A percentile compares a stretch with the other conserved stretches of the same genome.
Conservation (phyloP, 2,113 vertebrate genomes). For the Mastomys coucha region DNA sequence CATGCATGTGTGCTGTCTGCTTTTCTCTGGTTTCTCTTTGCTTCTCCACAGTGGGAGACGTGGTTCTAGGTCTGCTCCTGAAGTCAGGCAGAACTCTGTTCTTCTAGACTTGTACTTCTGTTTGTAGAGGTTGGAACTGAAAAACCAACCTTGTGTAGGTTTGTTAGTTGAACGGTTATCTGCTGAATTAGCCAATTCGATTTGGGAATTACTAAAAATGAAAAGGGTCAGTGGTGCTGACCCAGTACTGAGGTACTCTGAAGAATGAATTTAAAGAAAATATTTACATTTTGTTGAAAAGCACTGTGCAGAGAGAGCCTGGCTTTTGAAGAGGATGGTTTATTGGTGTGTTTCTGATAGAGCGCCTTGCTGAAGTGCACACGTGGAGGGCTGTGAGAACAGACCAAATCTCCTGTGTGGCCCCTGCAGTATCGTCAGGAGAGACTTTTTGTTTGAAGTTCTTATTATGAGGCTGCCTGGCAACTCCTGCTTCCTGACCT, state of each 20-base stretch:
- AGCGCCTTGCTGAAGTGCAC: background rate
- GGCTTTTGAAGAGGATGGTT: constrained; percentile 1
- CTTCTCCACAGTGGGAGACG: background rate
- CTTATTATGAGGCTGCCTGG: background rate
- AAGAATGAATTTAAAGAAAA: constrained; percentile 12
- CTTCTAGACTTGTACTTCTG: constrained; percentile 34
- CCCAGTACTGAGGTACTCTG: background rate
- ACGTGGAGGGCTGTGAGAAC: background rate
- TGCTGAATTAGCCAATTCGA: constrained; percentile 23
- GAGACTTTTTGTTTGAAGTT: constrained; percentile 53
- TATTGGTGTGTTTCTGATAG: constrained; percentile 21
- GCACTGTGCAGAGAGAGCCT: background rate
- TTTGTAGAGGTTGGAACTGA: constrained; percentile 17
- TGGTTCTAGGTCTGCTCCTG: background rate
- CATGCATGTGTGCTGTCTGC: background rate
- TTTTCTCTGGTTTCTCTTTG: background rate
- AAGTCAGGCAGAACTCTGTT: background rate
- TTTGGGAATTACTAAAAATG: constrained; percentile 44
- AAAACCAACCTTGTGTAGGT: background rate
- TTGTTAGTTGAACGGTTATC: background rate
- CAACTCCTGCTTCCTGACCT: background rate
- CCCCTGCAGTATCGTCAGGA: background rate
- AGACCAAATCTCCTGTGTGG: background rate
- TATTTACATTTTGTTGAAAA: constrained; percentile 13
- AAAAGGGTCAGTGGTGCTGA: background rate